Percentiles rank a stretch among this genome's conserved stretches.
Evolutionary conservation across 2,797 vertebrate species (phyloP).

Genomic region (Arrhamphus sclerolepis): DNA sequence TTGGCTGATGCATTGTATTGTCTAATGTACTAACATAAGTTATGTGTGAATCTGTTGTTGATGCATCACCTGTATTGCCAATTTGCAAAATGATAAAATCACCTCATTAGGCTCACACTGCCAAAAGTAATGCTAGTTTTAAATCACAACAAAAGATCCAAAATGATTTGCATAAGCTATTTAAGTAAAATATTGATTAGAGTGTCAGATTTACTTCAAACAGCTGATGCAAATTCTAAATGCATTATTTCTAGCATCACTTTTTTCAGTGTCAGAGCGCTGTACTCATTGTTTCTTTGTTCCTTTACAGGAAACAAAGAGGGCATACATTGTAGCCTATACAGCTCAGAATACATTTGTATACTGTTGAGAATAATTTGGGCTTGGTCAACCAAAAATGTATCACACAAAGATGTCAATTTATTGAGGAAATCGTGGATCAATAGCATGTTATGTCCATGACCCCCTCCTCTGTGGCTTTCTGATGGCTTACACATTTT

Average conservation of each 20-base stretch:
- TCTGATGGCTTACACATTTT: slow-evolving; percentile 86
- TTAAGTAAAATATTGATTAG: slow-evolving; percentile 32
- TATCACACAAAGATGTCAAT: slow-evolving; percentile 57
- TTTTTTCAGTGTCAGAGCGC: slow-evolving; percentile 70
- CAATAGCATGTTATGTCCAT: slow-evolving; percentile 87
- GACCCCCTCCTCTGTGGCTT: slow-evolving; percentile 86
- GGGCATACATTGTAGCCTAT: slow-evolving; percentile 54
- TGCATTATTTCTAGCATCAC: slow-evolving; percentile 38
- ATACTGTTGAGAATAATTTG: slow-evolving; percentile 54
- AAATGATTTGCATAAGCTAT: slow-evolving; percentile 51
- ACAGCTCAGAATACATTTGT: slow-evolving; percentile 84
- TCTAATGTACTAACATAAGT: slow-evolving; percentile 75
- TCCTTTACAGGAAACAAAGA: slow-evolving; percentile 67
- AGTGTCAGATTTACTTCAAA: slow-evolving; percentile 34
- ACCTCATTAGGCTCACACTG: slow-evolving; percentile 71
- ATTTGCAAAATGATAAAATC: slow-evolving; percentile 63
- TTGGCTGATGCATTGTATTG: slow-evolving; percentile 71
- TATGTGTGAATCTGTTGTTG: slow-evolving; percentile 72
- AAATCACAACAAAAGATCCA: slow-evolving; percentile 24
- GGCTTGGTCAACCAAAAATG: slow-evolving; percentile 49
- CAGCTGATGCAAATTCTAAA: slow-evolving; percentile 49
- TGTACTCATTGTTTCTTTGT: slow-evolving; percentile 66
- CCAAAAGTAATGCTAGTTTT: slow-evolving; percentile 58
- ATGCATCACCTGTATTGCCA: slow-evolving; percentile 69
- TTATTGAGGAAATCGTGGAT: slow-evolving; percentile 83